phyloP scores from a whole-genome alignment of 2,888 invertebrate species.

The Artemia sinica region DNA sequence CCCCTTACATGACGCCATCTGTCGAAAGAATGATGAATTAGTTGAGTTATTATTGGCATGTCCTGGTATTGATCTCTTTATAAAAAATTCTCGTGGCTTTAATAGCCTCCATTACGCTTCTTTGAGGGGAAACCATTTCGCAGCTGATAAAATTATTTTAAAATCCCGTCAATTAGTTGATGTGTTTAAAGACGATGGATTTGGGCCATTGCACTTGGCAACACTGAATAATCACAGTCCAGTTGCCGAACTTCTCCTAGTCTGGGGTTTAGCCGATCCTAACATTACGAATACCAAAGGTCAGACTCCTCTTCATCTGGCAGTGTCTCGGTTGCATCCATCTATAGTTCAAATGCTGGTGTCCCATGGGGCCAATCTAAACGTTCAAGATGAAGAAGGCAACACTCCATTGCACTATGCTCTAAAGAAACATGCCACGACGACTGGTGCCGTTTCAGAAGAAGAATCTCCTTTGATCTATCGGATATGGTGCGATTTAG shows the following conservation, averaged over 20 bases:
- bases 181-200: slow-evolving; percentile 70
- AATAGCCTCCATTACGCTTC: slow-evolving; percentile 72
- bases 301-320: too few relatives aligned
- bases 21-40: slow-evolving; percentile 55
- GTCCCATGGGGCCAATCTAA: slow-evolving; percentile 45
- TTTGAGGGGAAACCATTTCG: slow-evolving; percentile 60
- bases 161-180: slow-evolving; percentile 60
- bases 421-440: not conserved
- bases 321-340: slow-evolving; percentile 44
- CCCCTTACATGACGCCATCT: slow-evolving; percentile 67
- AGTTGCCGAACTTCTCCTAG: too few relatives aligned
- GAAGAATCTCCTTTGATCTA: too few relatives aligned
- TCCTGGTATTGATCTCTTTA: slow-evolving; percentile 50
- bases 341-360: slow-evolving; percentile 49
- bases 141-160: slow-evolving; percentile 47
- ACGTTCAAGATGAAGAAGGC: slow-evolving; percentile 61
- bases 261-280: too few relatives aligned
- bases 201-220: slow-evolving; percentile 65
- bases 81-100: slow-evolving; percentile 64
- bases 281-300: too few relatives aligned
- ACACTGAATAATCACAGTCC: slow-evolving; percentile 61
- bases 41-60: slow-evolving; percentile 52
- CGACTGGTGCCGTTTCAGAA: slow-evolving; percentile 21
- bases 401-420: slow-evolving; percentile 41
- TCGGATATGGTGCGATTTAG: too few relatives aligned